A percentile compares a stretch with the other conserved stretches of the same genome.
Conservation (phyloP, 2,113 vertebrate genomes). For the Trochalopteron elliotii region DNA sequence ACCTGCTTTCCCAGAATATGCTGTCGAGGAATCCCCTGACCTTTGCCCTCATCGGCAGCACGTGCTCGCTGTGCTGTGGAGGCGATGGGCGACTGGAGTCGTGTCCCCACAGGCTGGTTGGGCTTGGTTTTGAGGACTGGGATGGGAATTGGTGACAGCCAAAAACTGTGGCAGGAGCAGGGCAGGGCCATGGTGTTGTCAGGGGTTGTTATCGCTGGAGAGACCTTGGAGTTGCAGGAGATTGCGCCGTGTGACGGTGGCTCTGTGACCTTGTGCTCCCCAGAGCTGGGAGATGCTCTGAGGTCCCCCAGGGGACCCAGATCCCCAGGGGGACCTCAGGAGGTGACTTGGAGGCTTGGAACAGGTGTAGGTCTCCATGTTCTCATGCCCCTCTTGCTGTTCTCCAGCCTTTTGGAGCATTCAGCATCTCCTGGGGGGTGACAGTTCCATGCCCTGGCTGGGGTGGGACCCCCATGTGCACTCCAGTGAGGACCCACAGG, state of each 20-base stretch:
- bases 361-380: neutral
- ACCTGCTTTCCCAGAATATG: neutral
- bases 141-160: neutral
- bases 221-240: neutral
- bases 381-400: rapidly evolving
- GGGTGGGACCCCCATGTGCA: rapidly evolving
- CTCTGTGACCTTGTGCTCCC: neutral
- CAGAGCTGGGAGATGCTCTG: neutral
- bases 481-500: neutral
- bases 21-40: neutral
- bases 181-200: rapidly evolving
- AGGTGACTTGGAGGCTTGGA: neutral
- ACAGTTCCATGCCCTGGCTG: rapidly evolving
- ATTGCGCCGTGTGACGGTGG: rapidly evolving
- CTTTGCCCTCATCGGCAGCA: neutral
- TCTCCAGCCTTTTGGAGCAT: neutral
- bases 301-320: neutral
- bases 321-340: neutral
- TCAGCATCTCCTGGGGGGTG: neutral
- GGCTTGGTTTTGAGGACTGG: neutral
- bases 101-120: rapidly evolving
- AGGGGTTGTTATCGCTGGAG: neutral
- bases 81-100: rapidly evolving
- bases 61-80: neutral
- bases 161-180: neutral